Base-by-base conservation (phyloP, 2,888 invertebrate species). In the Oeneis ivallda region DNA sequence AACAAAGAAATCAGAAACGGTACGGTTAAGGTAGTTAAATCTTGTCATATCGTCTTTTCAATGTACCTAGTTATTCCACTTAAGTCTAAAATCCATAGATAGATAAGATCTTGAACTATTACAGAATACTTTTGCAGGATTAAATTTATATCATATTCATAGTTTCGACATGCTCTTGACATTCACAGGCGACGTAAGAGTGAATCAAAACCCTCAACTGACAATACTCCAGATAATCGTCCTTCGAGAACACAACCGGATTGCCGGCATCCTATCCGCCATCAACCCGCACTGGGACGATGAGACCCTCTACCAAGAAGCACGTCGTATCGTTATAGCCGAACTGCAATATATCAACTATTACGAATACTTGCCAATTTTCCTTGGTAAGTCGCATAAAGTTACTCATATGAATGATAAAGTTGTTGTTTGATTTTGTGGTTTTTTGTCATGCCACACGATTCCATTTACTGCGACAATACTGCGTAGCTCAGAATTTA, bases 231-330 rank as follows among this genome's bases (percentile, higher is more conserved):
- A 96, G 71, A 92, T 95, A 8, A 82, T 96, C 1, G 81, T 95
- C 17, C 82, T 95, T 61, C 89, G 96, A 58, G 96, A 96, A 81
- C 96, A 96, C 83, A 96, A 96, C 84, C 93, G 96, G 54, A 83
- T 96, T 5, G 95, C 95, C 0, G 92, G 93, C 37, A 81, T 78
- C 5, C 85, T 96, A 9, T 83, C 90, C 0, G 80, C 86, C 7
- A 76, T 96, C 37, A 97, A 97, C 83, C 95, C 95, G 0, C 95
- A 95, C 70, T 96, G 96, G 96, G 89, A 90, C 70, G 96, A 96
- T 74, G 96, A 96, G 81, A 94, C 92, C 0, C 79, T 94, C 7
- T 96, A 93, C 89, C 96, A 96, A 79, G 96, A 96, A 83, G 93
- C 95, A 0, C 91, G 96, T 57, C 92, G 94, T 45, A 95, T 96